Evolutionary conservation across 2,113 vertebrate species (phyloP).

Genomic region (Ovis aries): ARS-UI_Ramb_v3.0 NC_056066.1:81385001-81385500

Average conservation of each 20-base stretch:
- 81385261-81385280: slow-evolving; percentile 69
- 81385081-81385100: not conserved
- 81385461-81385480: not conserved
- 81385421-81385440: not conserved
- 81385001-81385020: no score
- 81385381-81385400: not conserved
- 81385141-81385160: slow-evolving; percentile 23
- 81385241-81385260: slow-evolving; percentile 72
- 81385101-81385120: slow-evolving; percentile 22
- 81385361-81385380: not conserved
- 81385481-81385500: not conserved
- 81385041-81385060: not conserved
- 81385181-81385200: slow-evolving; percentile 55
- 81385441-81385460: not conserved
- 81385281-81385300: slow-evolving; percentile 35
- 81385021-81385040: not conserved
- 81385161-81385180: not conserved
- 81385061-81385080: not conserved
- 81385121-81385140: slow-evolving; percentile 15
- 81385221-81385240: slow-evolving; percentile 64
- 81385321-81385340: not conserved
- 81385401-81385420: not conserved
- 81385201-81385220: slow-evolving; percentile 70
- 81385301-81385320: not conserved
- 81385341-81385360: not conserved